These are phyloP conservation scores for Caenorhabditis sinica DNA, from an alignment of 2,888 invertebrate genomes.

Conservation along the genomic window DNA sequence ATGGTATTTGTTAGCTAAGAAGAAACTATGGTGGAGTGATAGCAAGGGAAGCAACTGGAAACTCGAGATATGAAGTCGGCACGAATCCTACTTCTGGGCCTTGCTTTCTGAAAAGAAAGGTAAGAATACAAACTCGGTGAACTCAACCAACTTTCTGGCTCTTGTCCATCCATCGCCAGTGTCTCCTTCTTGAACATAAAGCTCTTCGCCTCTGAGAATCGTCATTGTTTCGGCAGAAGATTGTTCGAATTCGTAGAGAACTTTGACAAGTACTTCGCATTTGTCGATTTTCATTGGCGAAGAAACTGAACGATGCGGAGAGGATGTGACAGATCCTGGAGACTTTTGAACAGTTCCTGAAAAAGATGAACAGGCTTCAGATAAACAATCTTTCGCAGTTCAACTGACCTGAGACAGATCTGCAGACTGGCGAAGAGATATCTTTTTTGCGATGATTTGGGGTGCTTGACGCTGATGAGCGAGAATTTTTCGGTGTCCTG, in stretches of 20 bases:
- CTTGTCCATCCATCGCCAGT: slow-evolving; percentile 73
- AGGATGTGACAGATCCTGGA: not conserved
- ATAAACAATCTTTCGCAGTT: not conserved
- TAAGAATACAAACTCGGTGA: no score
- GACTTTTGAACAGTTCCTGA: slow-evolving; percentile 28
- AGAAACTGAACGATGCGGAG: slow-evolving; percentile 23
- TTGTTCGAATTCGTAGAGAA: slow-evolving; percentile 93
- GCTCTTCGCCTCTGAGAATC: slow-evolving; percentile 94
- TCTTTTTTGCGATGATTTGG: slow-evolving; percentile 36
- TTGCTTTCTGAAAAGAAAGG: slow-evolving; percentile 22
- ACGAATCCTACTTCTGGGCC: slow-evolving; percentile 46
- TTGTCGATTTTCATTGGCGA: slow-evolving; percentile 85
- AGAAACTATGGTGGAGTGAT: slow-evolving; percentile 28
- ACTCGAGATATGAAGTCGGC: slow-evolving; percentile 51
- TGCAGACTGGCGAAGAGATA: slow-evolving; percentile 50
- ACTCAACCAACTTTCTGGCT: slow-evolving; percentile 49
- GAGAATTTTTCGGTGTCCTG: slow-evolving; percentile 17
- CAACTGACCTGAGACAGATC: slow-evolving; percentile 33
- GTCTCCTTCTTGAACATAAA: slow-evolving; percentile 92
- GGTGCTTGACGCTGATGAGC: not conserved
- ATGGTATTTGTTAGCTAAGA: not conserved
- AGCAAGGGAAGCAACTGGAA: not conserved
- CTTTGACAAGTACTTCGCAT: slow-evolving; percentile 83
- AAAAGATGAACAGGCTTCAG: not conserved
- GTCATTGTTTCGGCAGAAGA: slow-evolving; percentile 97